Base-by-base conservation (phyloP, 2,888 invertebrate species). In the Tortricodes alternella region DNA sequence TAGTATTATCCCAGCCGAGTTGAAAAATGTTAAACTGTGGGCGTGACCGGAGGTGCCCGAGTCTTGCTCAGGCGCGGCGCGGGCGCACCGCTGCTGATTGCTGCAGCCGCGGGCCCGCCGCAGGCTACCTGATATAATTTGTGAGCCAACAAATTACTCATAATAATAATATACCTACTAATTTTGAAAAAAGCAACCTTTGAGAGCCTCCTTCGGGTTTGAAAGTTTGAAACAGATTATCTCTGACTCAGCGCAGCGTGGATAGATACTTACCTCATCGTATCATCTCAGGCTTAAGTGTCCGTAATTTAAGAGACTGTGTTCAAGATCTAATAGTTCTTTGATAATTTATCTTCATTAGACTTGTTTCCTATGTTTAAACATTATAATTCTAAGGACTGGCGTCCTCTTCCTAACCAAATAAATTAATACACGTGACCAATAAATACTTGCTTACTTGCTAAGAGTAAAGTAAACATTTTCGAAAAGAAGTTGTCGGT, bases 71-170 rank as follows among this genome's bases (percentile, higher is more conserved):
- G 61, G 60, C 58, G 63, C 61, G 56, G 58, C 63, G 63, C 64
- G 65, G 63, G 53, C 59, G 64, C 59, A 62, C 43, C 66, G 70
- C 66, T 58, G 68, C 76, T 74, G 80, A 83, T 79, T 78, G 78
- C 76, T 69, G 78, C 74, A 66, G 68, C 56, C 71, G 69, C 69
- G 73, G 62, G 68, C 71, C 71, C 71, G 86, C 89, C 88, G 74
- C 80, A 71, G 88, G 89, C 89, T 89, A 89, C 89, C 89, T 88
- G 89, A 85, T 72, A 80, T 88, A 86, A 89, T 89, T 88, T 87
- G 75, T 84, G 81, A 78, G 72, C 73, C 79, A 72, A 85, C 78
- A 85, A 89, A 89, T 90, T 89, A 85, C 86, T 87, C 85, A 83
- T 87, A 89, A 89, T 89, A 89, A 88, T 81, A 80, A 86, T 82